Evolutionary conservation across 37 sponge, comb jelly and placozoan species (phyloP), one percentile per base, ranked within the genome.

Genomic region (Theonella swinhoei): DNA sequence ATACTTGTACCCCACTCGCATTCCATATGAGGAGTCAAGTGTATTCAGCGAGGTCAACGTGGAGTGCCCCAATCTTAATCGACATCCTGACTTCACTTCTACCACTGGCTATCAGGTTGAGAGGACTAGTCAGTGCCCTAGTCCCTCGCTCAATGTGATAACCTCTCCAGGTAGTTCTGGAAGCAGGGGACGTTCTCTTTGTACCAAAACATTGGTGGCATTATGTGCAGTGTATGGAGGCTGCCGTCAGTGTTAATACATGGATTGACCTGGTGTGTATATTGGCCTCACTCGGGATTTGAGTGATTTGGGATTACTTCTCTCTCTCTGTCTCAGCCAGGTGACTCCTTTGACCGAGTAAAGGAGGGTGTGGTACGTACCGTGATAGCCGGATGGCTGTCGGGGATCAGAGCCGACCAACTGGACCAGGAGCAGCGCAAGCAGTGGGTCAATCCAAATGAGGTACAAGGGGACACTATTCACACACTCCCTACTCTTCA

Each of bases 141-240:
- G 39, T 19, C 24, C 20, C 33, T 47, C 14, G 54, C 54, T 14
- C 14, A 7, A 7, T 14, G 11, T 71, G 30, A 34, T 32, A 11
- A 0, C 32, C 29, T 40, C 64, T 80, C 4, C 61, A 95, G 95
- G 90, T 91, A 23, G 72, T 86, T 3, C 63, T 94, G 4, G 80
- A 88, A 39, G 87, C 92, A 47, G 98, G 98, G 3, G 92, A 98
- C 43, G 91, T 95, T 0, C 64, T 98, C 61, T 89, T 90, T 67
- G 94, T 98, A 0, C 98, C 98, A 28, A 86, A 81, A 37, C 96
- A 98, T 43, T 98, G 98, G 98, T 98, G 98, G 98, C 98, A 98
- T 58, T 87, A 89, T 80, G 96, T 95, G 58, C 86, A 87, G 68
- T 84, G 90, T 80, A 14, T 95, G 29, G 85, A 94, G 1, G 70